Percentiles rank a stretch among this genome's conserved stretches.
Evolutionary conservation across 2,113 vertebrate genomes (phyloP).

Genomic region (Limnothrissa miodon): DNA sequence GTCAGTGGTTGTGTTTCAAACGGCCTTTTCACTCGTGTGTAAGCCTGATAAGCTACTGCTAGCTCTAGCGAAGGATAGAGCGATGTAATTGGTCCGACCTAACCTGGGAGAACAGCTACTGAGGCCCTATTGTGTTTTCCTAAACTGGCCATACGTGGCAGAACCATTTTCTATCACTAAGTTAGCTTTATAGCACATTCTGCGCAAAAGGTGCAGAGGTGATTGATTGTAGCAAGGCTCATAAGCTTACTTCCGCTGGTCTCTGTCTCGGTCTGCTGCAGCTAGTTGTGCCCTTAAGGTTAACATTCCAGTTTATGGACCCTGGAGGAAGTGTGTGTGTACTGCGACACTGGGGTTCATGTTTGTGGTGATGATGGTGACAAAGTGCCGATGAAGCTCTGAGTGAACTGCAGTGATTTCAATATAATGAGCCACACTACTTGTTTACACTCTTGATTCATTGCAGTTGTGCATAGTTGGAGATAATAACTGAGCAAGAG

Average conservation of each 20-base stretch:
- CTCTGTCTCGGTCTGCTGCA: background rate
- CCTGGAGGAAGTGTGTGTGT: background rate
- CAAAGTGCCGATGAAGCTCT: background rate
- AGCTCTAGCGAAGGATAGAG: too few relatives aligned
- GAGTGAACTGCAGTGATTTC: background rate
- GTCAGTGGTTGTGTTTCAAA: too few relatives aligned
- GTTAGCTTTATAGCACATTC: background rate
- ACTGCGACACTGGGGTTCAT: background rate
- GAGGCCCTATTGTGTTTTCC: too few relatives aligned
- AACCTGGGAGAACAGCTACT: too few relatives aligned
- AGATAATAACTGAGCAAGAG: background rate
- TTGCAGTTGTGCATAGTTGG: background rate
- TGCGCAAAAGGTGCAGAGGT: background rate
- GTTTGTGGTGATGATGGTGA: background rate
- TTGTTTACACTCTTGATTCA: background rate
- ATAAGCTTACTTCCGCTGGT: background rate
- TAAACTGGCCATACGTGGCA: too few relatives aligned
- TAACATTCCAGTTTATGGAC: background rate
- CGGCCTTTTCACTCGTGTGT: too few relatives aligned
- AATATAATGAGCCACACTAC: background rate
- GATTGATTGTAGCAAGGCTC: background rate
- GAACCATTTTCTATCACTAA: too few relatives aligned
- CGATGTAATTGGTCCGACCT: too few relatives aligned
- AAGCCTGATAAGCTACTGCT: too few relatives aligned
- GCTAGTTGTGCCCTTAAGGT: background rate